These are phyloP conservation scores for Schizothorax lantsangensis DNA, from an alignment of 2,797 vertebrate genomes.

Conservation along the genomic window DNA sequence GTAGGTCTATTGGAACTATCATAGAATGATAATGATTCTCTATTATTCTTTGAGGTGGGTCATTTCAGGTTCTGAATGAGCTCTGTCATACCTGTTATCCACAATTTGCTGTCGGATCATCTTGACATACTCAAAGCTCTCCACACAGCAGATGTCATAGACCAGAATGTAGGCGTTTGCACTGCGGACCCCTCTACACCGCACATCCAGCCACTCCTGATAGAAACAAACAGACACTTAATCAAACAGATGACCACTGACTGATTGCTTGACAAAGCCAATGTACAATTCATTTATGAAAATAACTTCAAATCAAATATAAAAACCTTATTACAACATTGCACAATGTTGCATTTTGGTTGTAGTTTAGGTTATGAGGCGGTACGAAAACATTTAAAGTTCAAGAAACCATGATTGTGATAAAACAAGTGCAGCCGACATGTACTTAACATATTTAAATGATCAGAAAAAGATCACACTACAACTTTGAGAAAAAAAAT, in stretches of 20 bases:
- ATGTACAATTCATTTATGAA: neutral
- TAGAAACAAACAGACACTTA: constrained; percentile 35
- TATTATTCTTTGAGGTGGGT: neutral
- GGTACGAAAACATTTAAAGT: neutral
- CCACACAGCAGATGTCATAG: constrained; percentile 93
- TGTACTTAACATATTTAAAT: neutral
- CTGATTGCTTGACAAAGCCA: neutral
- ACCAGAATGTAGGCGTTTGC: constrained; percentile 91
- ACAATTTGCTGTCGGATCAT: constrained; percentile 90
- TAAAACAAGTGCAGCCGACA: neutral
- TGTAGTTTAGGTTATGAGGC: neutral
- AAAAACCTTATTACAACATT: neutral
- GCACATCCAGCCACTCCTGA: constrained; percentile 89
- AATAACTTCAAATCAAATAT: neutral
- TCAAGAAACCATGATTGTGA: neutral
- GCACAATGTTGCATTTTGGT: neutral
- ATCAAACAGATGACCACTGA: neutral
- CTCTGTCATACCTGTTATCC: constrained; percentile 81
- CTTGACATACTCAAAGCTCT: constrained; percentile 92
- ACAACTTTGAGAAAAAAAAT: neutral
- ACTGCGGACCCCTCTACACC: constrained; percentile 87
- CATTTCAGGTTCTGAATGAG: neutral
- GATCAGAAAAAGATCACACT: neutral
- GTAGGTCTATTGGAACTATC: neutral
- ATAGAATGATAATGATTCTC: neutral